phyloP scores from a whole-genome alignment of 2,888 invertebrate genomes.

The Philopedon plagiatum region DNA sequence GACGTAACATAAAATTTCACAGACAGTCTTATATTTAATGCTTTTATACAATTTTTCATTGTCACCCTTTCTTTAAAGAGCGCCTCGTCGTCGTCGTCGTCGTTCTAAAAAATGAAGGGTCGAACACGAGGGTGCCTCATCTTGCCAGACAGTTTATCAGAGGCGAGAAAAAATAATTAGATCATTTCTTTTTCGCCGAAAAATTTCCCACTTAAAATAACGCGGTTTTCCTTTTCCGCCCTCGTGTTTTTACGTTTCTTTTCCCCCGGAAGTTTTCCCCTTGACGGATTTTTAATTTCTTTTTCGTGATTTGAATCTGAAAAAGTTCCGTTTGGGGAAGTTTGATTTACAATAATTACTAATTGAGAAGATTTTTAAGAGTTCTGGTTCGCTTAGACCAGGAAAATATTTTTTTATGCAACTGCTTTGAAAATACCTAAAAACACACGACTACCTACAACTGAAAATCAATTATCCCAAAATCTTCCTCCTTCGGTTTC shows the following conservation, averaged over 20 bases:
- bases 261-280: neutral
- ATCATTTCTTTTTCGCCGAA: constrained; percentile 60
- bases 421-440: no score
- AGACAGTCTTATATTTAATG: constrained; percentile 2
- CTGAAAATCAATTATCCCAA: no score
- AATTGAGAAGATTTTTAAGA: no score
- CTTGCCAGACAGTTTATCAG: constrained; percentile 66
- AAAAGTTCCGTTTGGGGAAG: neutral
- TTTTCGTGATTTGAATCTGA: constrained; percentile 44
- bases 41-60: constrained; percentile 11
- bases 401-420: no score
- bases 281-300: constrained; percentile 33
- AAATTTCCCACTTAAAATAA: constrained; percentile 53
- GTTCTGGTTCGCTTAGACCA: no score
- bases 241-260: constrained; percentile 30
- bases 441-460: no score
- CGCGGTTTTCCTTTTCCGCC: constrained; percentile 48
- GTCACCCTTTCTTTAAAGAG: neutral
- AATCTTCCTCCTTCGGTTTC: no score
- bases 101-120: constrained; percentile 44
- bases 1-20: neutral
- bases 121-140: constrained; percentile 57
- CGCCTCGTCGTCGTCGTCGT: no score
- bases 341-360: neutral
- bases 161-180: constrained; percentile 66